phyloP scores from a whole-genome alignment of 2,113 vertebrate genomes.

The Lophotis ruficrista region DNA sequence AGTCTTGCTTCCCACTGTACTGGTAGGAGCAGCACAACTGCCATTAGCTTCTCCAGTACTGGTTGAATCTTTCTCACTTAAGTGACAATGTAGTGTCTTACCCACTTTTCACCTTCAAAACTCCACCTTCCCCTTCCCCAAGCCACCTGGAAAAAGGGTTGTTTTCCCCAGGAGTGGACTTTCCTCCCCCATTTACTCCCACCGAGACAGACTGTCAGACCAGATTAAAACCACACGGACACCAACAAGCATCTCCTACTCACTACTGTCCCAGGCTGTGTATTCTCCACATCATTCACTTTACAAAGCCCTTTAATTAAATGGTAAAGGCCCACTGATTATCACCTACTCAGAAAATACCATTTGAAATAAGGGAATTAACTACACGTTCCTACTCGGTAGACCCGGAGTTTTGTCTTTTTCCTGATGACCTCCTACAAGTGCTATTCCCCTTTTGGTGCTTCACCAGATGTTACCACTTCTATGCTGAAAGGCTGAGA shows the following conservation, averaged over 20 bases:
- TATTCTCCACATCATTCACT: conserved; percentile 22
- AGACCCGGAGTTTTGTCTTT: neutral
- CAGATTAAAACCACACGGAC: conserved; percentile 4
- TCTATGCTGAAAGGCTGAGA: neutral
- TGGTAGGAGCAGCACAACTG: neutral
- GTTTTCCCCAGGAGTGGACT: neutral
- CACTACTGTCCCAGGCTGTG: neutral
- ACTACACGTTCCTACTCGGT: neutral
- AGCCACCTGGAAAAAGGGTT: neutral
- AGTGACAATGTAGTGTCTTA: neutral
- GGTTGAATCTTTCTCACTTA: neutral
- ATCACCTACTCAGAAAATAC: conserved; percentile 16
- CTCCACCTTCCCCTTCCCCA: neutral
- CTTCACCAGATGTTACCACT: conserved; percentile 14
- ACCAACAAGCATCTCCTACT: neutral
- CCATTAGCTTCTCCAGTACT: neutral
- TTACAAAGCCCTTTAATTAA: conserved; percentile 43
- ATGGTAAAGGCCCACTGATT: neutral
- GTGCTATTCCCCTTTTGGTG: neutral
- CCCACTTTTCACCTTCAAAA: neutral
- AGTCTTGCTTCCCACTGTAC: neutral
- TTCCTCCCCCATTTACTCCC: neutral
- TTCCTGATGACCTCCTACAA: neutral
- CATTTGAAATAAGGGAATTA: neutral
- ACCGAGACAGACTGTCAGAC: neutral